phyloP scores from a whole-genome alignment of 2,888 invertebrate genomes.

The Chrysolina oricalcia region DNA sequence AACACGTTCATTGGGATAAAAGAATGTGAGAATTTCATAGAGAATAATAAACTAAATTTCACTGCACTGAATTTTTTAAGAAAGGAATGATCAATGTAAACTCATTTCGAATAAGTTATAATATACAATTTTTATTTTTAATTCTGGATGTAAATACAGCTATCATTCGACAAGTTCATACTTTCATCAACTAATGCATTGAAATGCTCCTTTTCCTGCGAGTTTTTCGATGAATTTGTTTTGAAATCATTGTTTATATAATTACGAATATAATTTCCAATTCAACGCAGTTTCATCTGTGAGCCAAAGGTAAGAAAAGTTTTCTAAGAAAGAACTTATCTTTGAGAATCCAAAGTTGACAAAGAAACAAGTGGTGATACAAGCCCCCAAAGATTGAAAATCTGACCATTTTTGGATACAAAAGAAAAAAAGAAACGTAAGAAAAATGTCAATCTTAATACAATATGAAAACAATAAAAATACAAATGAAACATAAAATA shows the following conservation, averaged over 20 bases:
- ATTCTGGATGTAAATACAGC: constrained; percentile 11
- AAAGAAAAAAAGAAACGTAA: no score
- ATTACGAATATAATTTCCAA: no score
- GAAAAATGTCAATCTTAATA: no score
- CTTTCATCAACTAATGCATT: not conserved
- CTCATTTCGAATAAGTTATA: constrained; percentile 21
- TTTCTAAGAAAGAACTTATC: no score
- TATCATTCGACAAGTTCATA: not conserved
- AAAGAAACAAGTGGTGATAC: no score
- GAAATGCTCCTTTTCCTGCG: not conserved
- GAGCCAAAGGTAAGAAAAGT: no score
- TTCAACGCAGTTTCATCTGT: no score
- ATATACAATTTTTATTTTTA: constrained; percentile 20
- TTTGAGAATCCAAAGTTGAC: no score
- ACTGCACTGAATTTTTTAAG: not conserved
- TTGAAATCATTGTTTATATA: not conserved
- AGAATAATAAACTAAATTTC: constrained; percentile 16
- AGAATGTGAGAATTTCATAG: constrained; percentile 16
- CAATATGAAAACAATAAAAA: no score
- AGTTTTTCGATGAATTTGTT: not conserved
- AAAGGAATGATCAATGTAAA: constrained; percentile 21
- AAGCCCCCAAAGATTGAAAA: no score
- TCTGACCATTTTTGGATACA: no score
- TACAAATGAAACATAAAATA: no score
- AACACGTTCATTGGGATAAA: not conserved